Base-by-base conservation (phyloP, 2,888 invertebrate species). In the Tineola bisselliella region DNA sequence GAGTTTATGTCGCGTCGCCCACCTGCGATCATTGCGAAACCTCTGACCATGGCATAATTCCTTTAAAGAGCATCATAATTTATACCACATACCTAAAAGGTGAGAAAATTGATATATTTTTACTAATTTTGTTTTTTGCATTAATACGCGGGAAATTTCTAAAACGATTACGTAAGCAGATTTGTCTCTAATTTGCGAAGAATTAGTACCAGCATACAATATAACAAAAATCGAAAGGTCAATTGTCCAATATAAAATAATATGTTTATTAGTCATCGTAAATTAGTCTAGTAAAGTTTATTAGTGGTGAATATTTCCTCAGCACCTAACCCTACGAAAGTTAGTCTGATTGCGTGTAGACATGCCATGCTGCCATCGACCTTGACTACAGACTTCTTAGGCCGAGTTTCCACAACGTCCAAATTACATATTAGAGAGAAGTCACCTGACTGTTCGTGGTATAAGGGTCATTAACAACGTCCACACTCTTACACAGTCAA, bases 341-440 rank as follows among this genome's bases (percentile, higher is more conserved):
- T 59, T 13, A 31, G 65, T 66, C 65, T 66, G 66, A 69, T 75
- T 65, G 77, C 77, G 77, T 78, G 78, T 68, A 64, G 68, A 64
- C 74, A 72, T 71, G 75, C 76, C 65, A 74, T 62, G 38, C 44
- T 58, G 63, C 61, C 63, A 63, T 60, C 65, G 74, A 69, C 78
- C 77, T 77, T 76, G 73, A 65, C 15, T 6, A 38, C 38, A 38
- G 38, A n/a, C 38, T 38, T 38, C 38, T 38, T 6, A 38, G 25
- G 6, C 25, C 25, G 4, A 6, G 6, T 25, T 25, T 25, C 25
- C 25, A 25, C 25, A n/a, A n/a, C n/a, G n/a, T n/a, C n/a, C n/a
- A n/a, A n/a, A n/a, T n/a, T n/a, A n/a, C n/a, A n/a, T n/a, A n/a
- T n/a, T n/a, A n/a, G n/a, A n/a, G n/a, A n/a, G n/a, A n/a, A n/a